These are phyloP conservation scores for Tichodroma muraria DNA, from an alignment of 2,113 vertebrate genomes.

Conservation along the genomic window DNA sequence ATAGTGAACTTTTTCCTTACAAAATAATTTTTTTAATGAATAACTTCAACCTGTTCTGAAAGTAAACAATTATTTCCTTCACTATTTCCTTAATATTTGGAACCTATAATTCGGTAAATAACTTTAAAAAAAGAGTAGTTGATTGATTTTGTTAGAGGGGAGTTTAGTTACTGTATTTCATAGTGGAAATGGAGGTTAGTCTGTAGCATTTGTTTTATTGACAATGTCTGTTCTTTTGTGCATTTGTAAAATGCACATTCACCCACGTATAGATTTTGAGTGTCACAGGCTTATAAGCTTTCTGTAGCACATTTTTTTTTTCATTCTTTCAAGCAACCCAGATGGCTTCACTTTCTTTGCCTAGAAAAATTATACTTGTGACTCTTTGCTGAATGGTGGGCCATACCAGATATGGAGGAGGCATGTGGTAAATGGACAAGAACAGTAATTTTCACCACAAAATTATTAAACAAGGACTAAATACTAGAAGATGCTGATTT, in stretches of 20 bases:
- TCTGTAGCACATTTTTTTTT: neutral
- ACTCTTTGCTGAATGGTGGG: neutral
- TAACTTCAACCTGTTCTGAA: neutral
- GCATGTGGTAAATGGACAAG: neutral
- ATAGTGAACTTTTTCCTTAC: neutral
- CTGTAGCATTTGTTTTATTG: neutral
- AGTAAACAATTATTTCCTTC: neutral
- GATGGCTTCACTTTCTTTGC: neutral
- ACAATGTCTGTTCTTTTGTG: neutral
- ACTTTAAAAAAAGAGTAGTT: neutral
- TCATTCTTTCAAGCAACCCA: neutral
- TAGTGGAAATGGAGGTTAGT: neutral
- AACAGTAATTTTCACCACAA: neutral
- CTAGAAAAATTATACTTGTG: neutral
- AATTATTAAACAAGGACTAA: neutral
- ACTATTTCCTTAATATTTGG: neutral
- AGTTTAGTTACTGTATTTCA: neutral
- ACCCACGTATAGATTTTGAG: neutral
- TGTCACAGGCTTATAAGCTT: neutral
- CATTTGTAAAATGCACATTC: neutral
- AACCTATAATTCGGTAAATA: neutral
- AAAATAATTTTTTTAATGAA: neutral
- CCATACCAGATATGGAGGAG: neutral
- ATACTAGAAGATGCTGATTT: neutral
- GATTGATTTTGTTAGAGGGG: neutral